Evolutionary conservation across 2,888 invertebrate genomes (phyloP), one percentile per base, ranked within the genome.

Genomic region (Acanthosepion pharaonis): DNA sequence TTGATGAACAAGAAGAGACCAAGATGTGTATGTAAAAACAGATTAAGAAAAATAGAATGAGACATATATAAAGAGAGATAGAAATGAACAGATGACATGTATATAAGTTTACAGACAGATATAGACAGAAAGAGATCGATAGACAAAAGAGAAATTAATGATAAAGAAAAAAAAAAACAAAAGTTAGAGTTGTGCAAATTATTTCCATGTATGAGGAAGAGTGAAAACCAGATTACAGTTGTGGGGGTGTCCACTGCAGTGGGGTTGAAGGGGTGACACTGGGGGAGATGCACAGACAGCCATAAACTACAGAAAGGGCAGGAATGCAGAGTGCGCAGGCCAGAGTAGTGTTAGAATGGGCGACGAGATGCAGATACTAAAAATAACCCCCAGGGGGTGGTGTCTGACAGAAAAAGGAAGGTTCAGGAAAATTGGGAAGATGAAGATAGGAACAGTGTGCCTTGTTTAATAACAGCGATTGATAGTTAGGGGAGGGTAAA

Each of bases 101-200:
- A 92, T 11, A 9, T 18, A 92, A 11, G n/a, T n/a, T 49, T 3
- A 92, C 48, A 48, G 49, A 92, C 28, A 51, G 2, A 51, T 8
- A 92, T 5, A 20, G 28, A 48, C 5, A 48, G 92, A 51, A 0
- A 49, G 49, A 92, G 51, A 51, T 51, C 15, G 51, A 51, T 51
- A 51, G 51, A 25, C 33, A 91, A 33, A 94, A n/a, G 49, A 78
- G 49, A 42, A 64, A 59, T n/a, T 11, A 91, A 91, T 25, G 8
- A 94, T 28, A 59, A 94, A n/a, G 59, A 11, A 51, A 94, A 49
- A n/a, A 91, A 23, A 91, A 25, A 42, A 94, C 33, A 49, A 94
- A 78, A 91, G 49, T 91, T 48, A 20, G 92, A 11, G 28, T 48
- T 18, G 92, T 48, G 92, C 25, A 15, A 9, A 92, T 25, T 92